Conservation (phyloP, 2,113 vertebrate genomes). For the Podiceps cristatus region DNA sequence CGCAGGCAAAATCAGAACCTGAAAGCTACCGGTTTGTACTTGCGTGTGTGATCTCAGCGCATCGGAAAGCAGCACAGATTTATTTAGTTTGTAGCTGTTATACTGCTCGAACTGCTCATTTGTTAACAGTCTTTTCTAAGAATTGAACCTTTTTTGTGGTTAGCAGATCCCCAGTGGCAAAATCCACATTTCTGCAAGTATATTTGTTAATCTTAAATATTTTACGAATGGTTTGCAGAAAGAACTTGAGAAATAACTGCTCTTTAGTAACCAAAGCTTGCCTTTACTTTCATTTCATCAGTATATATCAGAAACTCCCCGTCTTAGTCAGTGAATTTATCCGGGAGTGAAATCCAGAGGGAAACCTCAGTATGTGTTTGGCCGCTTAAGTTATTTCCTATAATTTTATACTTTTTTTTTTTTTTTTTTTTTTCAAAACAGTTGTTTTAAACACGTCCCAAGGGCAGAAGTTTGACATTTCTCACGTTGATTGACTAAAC, state of each 20-base stretch:
- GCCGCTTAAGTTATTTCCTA: background rate
- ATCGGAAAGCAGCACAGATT: background rate
- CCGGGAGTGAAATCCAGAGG: background rate
- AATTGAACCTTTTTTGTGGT: slow-evolving; percentile 3
- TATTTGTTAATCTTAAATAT: slow-evolving; percentile 22
- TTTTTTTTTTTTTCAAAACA: background rate
- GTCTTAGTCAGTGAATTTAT: background rate
- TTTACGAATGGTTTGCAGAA: slow-evolving; percentile 6
- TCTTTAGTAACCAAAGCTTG: background rate
- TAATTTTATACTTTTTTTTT: background rate
- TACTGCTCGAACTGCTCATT: background rate
- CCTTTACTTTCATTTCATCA: background rate
- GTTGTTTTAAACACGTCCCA: background rate
- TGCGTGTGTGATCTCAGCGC: accelerated
- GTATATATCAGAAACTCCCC: background rate
- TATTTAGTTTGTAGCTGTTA: background rate
- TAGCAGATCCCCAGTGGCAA: slow-evolving; percentile 10
- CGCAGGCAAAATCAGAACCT: background rate
- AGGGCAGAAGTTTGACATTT: background rate
- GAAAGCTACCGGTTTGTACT: background rate
- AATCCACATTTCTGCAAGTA: slow-evolving; percentile 35
- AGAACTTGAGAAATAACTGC: slow-evolving; percentile 13
- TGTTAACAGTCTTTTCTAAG: background rate
- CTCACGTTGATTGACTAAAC: background rate
- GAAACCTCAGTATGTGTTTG: background rate